Conservation (phyloP, 2,888 invertebrate genomes). For the Heliconius erato region DNA sequence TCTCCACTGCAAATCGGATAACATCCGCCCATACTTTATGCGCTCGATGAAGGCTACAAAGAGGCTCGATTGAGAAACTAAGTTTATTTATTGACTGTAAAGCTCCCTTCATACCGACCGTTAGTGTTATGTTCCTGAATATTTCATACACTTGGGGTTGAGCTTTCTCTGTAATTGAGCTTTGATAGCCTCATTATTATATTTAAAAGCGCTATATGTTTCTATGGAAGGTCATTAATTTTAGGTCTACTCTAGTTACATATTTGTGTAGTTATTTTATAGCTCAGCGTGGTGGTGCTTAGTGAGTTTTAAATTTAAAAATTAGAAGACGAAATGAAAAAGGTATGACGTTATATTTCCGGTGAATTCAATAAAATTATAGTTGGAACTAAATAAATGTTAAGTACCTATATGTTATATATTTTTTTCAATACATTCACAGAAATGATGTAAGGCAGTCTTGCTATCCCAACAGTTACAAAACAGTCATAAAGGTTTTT, state of each 20-base stretch:
- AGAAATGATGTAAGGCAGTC: background rate
- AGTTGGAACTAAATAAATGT: background rate
- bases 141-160: background rate
- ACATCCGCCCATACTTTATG: background rate
- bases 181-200: background rate
- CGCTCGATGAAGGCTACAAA: background rate
- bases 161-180: conserved; percentile 7
- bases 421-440: background rate
- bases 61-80: conserved; percentile 27
- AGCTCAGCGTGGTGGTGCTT: background rate
- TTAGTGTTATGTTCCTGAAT: conserved; percentile 11
- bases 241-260: background rate
- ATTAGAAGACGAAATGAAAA: background rate
- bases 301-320: background rate
- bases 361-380: background rate
- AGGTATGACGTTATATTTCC: background rate
- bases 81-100: conserved; percentile 29
- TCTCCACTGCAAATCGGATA: conserved; percentile 13
- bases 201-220: background rate
- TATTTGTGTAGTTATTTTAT: background rate
- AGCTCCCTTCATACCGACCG: conserved; percentile 6
- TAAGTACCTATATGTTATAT: background rate
- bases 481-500: too few species aligned
- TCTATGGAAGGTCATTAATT: background rate
- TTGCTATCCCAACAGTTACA: background rate